Evolutionary conservation across 2,888 invertebrate genomes (phyloP).

Genomic region (Microctonus brassicae): DNA sequence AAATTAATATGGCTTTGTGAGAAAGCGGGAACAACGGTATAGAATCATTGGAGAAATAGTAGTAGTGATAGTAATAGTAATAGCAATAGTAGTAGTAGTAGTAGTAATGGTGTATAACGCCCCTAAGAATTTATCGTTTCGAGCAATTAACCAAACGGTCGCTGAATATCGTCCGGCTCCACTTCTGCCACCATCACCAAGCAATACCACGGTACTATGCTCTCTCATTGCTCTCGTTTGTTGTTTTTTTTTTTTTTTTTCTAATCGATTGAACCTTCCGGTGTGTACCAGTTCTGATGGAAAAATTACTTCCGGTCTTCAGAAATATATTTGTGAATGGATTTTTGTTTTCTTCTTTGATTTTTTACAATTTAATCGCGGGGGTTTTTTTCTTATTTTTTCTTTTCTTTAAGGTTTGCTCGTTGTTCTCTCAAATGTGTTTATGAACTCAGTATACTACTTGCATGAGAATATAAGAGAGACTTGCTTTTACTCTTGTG

Average conservation of each 20-base stretch:
- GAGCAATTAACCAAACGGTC: constrained; percentile 57
- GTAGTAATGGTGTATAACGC: constrained; percentile 36
- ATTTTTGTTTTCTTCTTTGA: constrained; percentile 7
- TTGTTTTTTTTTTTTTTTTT: constrained; percentile 37
- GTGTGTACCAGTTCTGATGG: constrained; percentile 26
- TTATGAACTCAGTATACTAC: too few species aligned
- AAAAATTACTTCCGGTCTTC: constrained; percentile 42
- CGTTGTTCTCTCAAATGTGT: constrained; percentile 3
- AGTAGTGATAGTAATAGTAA: constrained; percentile 12
- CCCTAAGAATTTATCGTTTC: constrained; percentile 61
- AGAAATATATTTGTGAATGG: constrained; percentile 32
- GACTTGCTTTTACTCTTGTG: constrained; percentile 43
- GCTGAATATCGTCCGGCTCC: constrained; percentile 39
- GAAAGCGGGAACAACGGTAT: constrained; percentile 30
- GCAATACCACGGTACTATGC: not conserved
- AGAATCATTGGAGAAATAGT: constrained; percentile 19
- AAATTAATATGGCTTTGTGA: constrained; percentile 55
- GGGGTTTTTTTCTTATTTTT: constrained; percentile 8
- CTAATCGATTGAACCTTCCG: constrained; percentile 44
- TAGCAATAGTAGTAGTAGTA: constrained; percentile 31
- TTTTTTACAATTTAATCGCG: not conserved
- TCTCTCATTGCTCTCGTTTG: constrained; percentile 27
- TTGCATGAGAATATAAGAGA: too few species aligned
- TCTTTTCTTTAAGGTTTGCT: constrained; percentile 21
- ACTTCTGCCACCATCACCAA: constrained; percentile 6